A percentile compares a stretch with the other conserved stretches of the same genome.
Conservation (phyloP, 1,140 invertebrate species). For the Drosophila subobscura region DNA sequence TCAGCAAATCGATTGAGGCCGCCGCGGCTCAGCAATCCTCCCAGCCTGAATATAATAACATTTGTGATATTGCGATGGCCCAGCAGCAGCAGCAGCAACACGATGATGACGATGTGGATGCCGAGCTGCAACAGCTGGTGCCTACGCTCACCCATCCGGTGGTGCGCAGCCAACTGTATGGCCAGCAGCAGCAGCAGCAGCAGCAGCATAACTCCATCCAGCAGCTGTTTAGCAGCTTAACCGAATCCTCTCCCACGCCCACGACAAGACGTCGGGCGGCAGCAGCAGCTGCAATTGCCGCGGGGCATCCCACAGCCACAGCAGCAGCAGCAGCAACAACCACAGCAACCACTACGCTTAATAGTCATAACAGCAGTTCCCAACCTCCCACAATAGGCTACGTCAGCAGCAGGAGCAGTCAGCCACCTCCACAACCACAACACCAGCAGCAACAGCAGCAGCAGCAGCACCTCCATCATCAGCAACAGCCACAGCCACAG, state of each 20-base stretch:
- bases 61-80: slow-evolving; percentile 72
- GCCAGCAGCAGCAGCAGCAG: slow-evolving; percentile 42
- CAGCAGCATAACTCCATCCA: slow-evolving; percentile 55
- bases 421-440: slow-evolving; percentile 69
- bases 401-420: slow-evolving; percentile 42
- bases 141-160: slow-evolving; percentile 71
- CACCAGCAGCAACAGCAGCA: slow-evolving; percentile 7
- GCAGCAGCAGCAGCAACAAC: slow-evolving; percentile 61
- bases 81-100: slow-evolving; percentile 52
- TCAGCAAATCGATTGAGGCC: slow-evolving; percentile 81
- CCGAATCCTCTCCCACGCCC: slow-evolving; percentile 64
- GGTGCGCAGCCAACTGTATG: slow-evolving; percentile 44
- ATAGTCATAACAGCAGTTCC: slow-evolving; percentile 62
- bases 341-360: slow-evolving; percentile 69
- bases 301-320: slow-evolving; percentile 32
- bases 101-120: slow-evolving; percentile 66
- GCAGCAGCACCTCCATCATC: slow-evolving; percentile 24
- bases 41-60: slow-evolving; percentile 77
- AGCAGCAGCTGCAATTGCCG: slow-evolving; percentile 39
- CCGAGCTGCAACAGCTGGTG: slow-evolving; percentile 66
- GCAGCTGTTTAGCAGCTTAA: slow-evolving; percentile 68
- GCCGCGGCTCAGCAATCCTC: slow-evolving; percentile 63
- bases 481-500: slow-evolving; percentile 38
- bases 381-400: slow-evolving; percentile 37
- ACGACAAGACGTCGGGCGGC: slow-evolving; percentile 57